Evolutionary conservation across 2,888 invertebrate species (phyloP), one percentile per base, ranked within the genome.

Genomic region (Petrolisthes manimaculis): DNA sequence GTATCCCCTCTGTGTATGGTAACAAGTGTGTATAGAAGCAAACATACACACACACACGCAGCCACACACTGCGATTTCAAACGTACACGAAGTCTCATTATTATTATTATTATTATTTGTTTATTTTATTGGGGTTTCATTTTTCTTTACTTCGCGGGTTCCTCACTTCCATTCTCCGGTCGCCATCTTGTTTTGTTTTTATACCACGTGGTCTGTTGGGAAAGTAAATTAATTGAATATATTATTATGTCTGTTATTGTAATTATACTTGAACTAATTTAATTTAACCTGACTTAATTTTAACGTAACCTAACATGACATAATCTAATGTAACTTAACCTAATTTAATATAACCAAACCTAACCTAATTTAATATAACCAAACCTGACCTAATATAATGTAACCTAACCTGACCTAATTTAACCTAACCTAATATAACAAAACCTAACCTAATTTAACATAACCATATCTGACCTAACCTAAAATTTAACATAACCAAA

Each of bases 391-490:
- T 37, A 37, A 37, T 37, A 2, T 37, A 37, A 37, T 37, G 37
- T 37, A 37, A 37, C 37, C 37, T 37, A 37, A 37, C 37, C 37
- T 37, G 37, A 37, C 37, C 37, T 37, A 37, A 37, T 37, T 0
- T 37, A 37, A 37, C 37, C 37, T 37, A 2, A 37, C 37, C 37
- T 37, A 37, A 37, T 37, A 2, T 37, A 37, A 37, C 37, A 2
- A 1, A 37, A 37, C 37, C 37, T 37, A 9, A 79, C 80, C 80
- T 54, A 81, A 81, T 12, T 2, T n/a, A 81, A 55, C 56, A 6
- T 81, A 56, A 56, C 2, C 81, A 5, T 81, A 79, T 5, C 79
- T 53, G 3, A 79, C 53, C 79, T 77, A n/a, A 77, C 77, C 77
- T 77, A 21, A 75, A 8, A 8, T 21, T 75, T 55, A 9, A n/a